A percentile compares a stretch with the other conserved stretches of the same genome.
Evolutionary conservation across 1,140 invertebrate genomes (phyloP).

Genomic region (Ceratina calcarata): DNA sequence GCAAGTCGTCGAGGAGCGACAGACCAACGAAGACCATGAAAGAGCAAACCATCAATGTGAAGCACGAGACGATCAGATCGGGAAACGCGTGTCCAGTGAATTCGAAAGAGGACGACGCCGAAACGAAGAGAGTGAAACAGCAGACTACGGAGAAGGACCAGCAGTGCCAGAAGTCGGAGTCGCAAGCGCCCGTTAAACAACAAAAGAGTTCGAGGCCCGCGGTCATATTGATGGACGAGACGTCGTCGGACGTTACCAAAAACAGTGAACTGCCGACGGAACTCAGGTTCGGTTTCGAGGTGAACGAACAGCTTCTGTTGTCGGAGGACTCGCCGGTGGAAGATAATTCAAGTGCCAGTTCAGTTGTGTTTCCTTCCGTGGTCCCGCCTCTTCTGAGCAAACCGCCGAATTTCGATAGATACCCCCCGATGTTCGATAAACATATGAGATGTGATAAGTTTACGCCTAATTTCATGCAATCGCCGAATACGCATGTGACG

Average conservation of each 20-base stretch:
- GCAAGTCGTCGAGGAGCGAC: slow-evolving; percentile 30
- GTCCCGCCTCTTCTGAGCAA: slow-evolving; percentile 62
- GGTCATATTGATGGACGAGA: slow-evolving; percentile 83
- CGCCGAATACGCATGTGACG: slow-evolving; percentile 50
- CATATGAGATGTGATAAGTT: slow-evolving; percentile 72
- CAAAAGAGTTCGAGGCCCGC: slow-evolving; percentile 78
- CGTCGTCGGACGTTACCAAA: slow-evolving; percentile 73
- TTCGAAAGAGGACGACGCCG: slow-evolving; percentile 58
- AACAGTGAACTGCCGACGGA: slow-evolving; percentile 79
- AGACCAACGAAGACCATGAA: slow-evolving; percentile 42
- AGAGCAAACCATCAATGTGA: slow-evolving; percentile 39
- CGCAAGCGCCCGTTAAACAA: slow-evolving; percentile 54
- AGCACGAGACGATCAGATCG: slow-evolving; percentile 35
- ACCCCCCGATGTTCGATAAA: slow-evolving; percentile 66
- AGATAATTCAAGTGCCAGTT: slow-evolving; percentile 51
- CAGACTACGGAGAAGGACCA: slow-evolving; percentile 64
- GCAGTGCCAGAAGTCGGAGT: slow-evolving; percentile 46
- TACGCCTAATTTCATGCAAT: slow-evolving; percentile 68
- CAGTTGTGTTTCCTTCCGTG: slow-evolving; percentile 55
- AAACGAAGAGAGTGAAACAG: slow-evolving; percentile 63
- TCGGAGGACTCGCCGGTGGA: slow-evolving; percentile 66
- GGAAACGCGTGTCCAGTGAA: slow-evolving; percentile 31
- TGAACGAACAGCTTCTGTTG: slow-evolving; percentile 84
- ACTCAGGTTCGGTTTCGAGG: slow-evolving; percentile 85
- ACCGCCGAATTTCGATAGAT: slow-evolving; percentile 66